phyloP scores from a whole-genome alignment of 2,888 invertebrate species.

The Pammene aurita region DNA sequence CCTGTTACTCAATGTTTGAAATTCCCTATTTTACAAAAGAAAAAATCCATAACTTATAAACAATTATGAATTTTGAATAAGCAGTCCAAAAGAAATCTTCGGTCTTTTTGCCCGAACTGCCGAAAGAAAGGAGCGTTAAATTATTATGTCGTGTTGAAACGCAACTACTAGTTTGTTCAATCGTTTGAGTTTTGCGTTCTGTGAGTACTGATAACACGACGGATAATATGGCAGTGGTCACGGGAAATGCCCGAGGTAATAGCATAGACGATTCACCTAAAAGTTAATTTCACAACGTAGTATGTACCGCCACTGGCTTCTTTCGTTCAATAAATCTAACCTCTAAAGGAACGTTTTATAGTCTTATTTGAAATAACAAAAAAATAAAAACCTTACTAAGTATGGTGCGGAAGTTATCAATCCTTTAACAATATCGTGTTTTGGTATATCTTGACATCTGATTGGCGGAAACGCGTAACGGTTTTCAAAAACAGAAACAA shows the following conservation, averaged over 20 bases:
- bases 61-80: too few species aligned
- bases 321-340: background rate
- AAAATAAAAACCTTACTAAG: background rate
- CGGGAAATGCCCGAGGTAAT: conserved; percentile 38
- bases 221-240: conserved; percentile 34
- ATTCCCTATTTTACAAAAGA: too few species aligned
- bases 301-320: background rate
- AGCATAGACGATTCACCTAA: conserved; percentile 19
- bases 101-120: too few species aligned
- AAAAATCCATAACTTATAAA: too few species aligned
- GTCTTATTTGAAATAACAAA: background rate
- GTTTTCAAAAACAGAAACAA: background rate
- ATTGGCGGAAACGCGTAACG: background rate
- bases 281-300: background rate
- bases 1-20: too few species aligned
- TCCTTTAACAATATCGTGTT: conserved; percentile 6
- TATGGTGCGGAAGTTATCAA: conserved; percentile 1
- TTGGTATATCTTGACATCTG: conserved; percentile 7
- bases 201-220: background rate
- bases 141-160: too few species aligned
- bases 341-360: background rate
- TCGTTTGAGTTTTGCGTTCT: background rate
- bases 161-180: background rate
- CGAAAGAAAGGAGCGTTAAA: too few species aligned
- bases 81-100: too few species aligned